Evolutionary conservation across 2,113 vertebrate genomes (phyloP).

Genomic region (Lipotes vexillifer): DNA sequence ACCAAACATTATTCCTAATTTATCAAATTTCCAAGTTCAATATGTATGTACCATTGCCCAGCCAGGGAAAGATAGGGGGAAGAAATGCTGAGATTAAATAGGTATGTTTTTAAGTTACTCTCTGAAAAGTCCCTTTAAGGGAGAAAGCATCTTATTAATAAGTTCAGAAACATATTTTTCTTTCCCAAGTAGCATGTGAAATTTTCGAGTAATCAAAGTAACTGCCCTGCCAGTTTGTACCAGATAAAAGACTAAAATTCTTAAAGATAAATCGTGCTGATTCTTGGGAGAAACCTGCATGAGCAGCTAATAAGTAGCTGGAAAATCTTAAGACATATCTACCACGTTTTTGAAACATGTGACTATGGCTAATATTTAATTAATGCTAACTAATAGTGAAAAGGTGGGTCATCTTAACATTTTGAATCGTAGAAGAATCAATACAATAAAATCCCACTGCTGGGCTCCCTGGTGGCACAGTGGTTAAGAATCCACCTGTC

Average conservation of each 20-base stretch:
- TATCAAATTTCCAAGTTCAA: background rate
- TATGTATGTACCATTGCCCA: background rate
- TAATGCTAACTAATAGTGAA: background rate
- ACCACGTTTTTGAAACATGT: background rate
- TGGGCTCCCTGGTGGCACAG: background rate
- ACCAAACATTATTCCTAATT: background rate
- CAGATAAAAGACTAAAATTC: background rate
- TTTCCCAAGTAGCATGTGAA: background rate
- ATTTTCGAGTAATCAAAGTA: slow-evolving; percentile 7
- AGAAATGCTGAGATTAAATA: background rate
- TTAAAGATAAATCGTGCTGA: background rate
- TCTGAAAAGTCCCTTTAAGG: background rate
- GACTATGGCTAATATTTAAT: background rate
- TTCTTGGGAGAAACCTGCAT: background rate
- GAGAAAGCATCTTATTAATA: background rate
- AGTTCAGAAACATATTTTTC: background rate
- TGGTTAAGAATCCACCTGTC: no score
- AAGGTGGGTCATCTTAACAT: background rate
- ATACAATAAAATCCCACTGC: background rate
- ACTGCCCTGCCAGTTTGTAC: background rate
- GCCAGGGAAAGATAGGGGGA: fast-evolving
- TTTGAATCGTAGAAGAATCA: background rate
- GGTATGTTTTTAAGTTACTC: background rate
- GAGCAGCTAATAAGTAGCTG: background rate
- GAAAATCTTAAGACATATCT: background rate